These are phyloP conservation scores for Trematocara variabile DNA, from an alignment of 2,113 vertebrate genomes.

Conservation along the genomic window DNA sequence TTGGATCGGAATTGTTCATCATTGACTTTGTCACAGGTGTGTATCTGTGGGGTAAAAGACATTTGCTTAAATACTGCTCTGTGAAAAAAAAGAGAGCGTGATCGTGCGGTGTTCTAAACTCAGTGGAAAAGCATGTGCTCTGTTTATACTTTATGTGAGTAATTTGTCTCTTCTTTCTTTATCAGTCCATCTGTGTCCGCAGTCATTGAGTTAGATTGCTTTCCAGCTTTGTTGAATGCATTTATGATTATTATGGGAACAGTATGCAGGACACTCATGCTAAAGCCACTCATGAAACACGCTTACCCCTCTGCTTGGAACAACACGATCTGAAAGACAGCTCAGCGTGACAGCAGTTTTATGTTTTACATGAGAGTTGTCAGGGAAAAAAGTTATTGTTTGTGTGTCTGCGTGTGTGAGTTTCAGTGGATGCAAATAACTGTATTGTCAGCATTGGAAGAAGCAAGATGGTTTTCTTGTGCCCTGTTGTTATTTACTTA, in stretches of 20 bases:
- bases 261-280: background rate
- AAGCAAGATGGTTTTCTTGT: background rate
- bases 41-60: background rate
- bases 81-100: background rate
- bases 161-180: background rate
- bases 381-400: background rate
- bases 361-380: background rate
- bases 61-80: background rate
- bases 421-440: background rate
- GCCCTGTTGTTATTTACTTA: constrained; percentile 45
- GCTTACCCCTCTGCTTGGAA: background rate
- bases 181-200: background rate
- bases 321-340: background rate
- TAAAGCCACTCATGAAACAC: background rate
- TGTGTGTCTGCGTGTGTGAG: background rate
- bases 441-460: background rate
- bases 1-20: constrained; percentile 85
- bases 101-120: background rate
- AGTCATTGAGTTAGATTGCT: background rate
- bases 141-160: background rate
- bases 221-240: background rate
- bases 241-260: background rate
- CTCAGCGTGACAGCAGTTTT: constrained; percentile 2
- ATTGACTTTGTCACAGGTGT: constrained; percentile 88
- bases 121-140: background rate